Base-by-base conservation (phyloP, 2,113 vertebrate species). In the Megaceryle maxima region DNA sequence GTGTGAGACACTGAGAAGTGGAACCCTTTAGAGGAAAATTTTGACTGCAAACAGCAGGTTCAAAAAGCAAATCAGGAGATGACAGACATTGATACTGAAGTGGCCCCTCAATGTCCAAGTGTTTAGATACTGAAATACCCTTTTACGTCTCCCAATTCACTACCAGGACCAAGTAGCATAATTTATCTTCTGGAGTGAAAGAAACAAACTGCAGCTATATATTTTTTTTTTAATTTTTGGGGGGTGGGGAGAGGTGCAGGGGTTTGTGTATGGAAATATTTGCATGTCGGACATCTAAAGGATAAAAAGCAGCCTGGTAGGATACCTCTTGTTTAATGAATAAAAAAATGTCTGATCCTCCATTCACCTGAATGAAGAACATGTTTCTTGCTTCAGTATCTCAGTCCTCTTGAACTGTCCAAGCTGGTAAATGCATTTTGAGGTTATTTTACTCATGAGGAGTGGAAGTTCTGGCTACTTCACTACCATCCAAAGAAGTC, bases 171-270 rank as follows among this genome's bases (percentile, higher is more conserved):
- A 97, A 96, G 94, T 73, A 97, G 93, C 87, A 95, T 96, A 83
- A 97, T 96, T 97, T 97, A 91, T 96, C 95, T 97, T 97, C 88
- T 92, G 77, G 53, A 97, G 72, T 94, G 94, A 97, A 97, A 96
- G 91, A 88, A 88, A 50, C 31, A 90, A 77, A 83, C 72, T 92
- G 64, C 37, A 87, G 88, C 59, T 46, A 90, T 35, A 16, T 26
- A n/a, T n/a, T n/a, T 31, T 33, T 3, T 26, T 14, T 44, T 39
- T 62, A 26, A 8, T 96, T 94, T 69, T 33, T 68, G 24, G 48
- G 48, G 48, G 50, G 50, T 11, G 14, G 13, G 50, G 50, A 6
- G 25, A 26, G 50, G 50, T 26, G 50, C 25, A 8, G 50, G 50
- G 25, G 13, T 51, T 37, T 37, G 24, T 25, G 50, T 92, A 31